Evolutionary conservation across 2,888 invertebrate genomes (phyloP).

Genomic region (Hylaea fasciaria): DNA sequence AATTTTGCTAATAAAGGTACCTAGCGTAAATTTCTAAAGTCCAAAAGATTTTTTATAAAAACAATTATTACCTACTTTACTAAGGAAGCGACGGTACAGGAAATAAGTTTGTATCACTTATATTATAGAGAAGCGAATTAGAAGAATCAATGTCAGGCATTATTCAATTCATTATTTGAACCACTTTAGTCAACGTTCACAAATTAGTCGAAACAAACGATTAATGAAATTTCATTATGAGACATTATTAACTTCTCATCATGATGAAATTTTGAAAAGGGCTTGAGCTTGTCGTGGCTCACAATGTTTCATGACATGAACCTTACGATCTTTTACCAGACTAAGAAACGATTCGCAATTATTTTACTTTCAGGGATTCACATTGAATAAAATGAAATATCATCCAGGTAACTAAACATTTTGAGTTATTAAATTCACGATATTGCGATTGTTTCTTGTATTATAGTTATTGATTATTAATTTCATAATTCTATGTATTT

Average conservation of each 20-base stretch:
- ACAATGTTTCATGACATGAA: not conserved
- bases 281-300: not conserved
- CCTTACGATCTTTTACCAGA: not conserved
- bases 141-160: slow-evolving; percentile 21
- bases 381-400: not conserved
- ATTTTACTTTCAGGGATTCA: too few species aligned
- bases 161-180: slow-evolving; percentile 15
- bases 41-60: slow-evolving; percentile 51
- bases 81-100: slow-evolving; percentile 70
- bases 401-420: not conserved
- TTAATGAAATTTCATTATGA: not conserved
- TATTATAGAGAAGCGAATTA: slow-evolving; percentile 33
- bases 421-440: too few species aligned
- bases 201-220: not conserved
- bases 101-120: slow-evolving; percentile 46
- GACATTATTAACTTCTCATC: not conserved
- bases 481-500: slow-evolving; percentile 17
- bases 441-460: too few species aligned
- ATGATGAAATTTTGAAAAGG: not conserved
- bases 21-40: slow-evolving; percentile 50
- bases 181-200: not conserved
- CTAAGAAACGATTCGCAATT: not conserved
- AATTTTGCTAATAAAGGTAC: slow-evolving; percentile 44
- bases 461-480: slow-evolving; percentile 10
- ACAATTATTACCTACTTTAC: slow-evolving; percentile 63